Evolutionary conservation across 2,797 vertebrate genomes (phyloP), one percentile per base, ranked within the genome.

Genomic region (Luscinia megarhynchos): DNA sequence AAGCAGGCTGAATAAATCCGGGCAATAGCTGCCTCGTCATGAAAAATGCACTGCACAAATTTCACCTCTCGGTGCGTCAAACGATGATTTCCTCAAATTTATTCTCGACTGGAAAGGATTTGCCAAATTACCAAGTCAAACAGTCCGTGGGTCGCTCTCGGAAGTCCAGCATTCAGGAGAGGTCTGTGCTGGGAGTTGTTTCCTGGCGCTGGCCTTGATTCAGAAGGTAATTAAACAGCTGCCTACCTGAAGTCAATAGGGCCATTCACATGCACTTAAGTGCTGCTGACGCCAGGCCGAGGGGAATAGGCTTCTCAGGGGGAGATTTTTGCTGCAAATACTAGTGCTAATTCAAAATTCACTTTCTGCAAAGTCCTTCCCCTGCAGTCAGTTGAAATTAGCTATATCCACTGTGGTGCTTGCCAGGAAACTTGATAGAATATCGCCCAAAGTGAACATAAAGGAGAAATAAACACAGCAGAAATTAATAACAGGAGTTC

Each of bases 401-500:
- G 94, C 95, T 94, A 84, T 79, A 94, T 93, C 87, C 85, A 96
- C 92, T 22, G 74, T 54, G 69, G 80, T 79, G 92, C 94, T 91
- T 96, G 96, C 95, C 96, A 95, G 94, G 80, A 93, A 97, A 95
- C 94, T 89, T 94, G 95, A 94, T 84, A 95, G 95, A 93, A 81
- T 94, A 82, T 96, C 59, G 57, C 95, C 95, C 94, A 95, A 93
- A 96, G 95, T 96, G 95, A 96, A 96, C 91, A 97, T 88, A 97
- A 95, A 97, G 83, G 83, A 90, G 95, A 91, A 92, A 96, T 93
- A 96, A 96, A 96, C 96, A 96, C 94, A 91, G 91, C 69, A 93
- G 91, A 97, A 97, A 96, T 96, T 96, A 97, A 93, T 94, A 95
- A 95, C 91, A 67, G 91, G 87, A 94, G 89, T 92, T 95, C 94